phyloP scores from a whole-genome alignment of 2,888 invertebrate species.

The Elysia crispata region DNA sequence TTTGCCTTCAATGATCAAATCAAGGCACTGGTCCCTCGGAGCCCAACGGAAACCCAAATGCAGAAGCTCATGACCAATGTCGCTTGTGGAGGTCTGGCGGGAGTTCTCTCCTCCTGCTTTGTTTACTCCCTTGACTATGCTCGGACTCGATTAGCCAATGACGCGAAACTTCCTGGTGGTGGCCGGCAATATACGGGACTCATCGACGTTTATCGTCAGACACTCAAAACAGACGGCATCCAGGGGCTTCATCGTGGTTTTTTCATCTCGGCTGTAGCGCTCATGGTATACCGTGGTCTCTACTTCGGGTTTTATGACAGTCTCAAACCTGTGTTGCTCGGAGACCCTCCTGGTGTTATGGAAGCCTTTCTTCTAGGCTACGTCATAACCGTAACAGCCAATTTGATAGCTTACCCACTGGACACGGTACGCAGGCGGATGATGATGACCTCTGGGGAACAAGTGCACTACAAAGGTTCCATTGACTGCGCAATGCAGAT shows the following conservation, averaged over 20 bases:
- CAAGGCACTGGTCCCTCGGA: slow-evolving; percentile 85
- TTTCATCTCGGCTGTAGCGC: slow-evolving; percentile 75
- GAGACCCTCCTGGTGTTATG: slow-evolving; percentile 67
- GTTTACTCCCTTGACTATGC: slow-evolving; percentile 78
- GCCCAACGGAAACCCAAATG: slow-evolving; percentile 67
- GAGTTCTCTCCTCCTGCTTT: slow-evolving; percentile 75
- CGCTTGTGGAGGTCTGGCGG: slow-evolving; percentile 75
- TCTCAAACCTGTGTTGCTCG: slow-evolving; percentile 75
- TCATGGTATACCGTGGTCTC: slow-evolving; percentile 77
- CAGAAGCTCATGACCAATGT: slow-evolving; percentile 86
- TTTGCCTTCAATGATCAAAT: slow-evolving; percentile 86
- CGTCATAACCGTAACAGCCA: slow-evolving; percentile 89
- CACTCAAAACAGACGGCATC: slow-evolving; percentile 74
- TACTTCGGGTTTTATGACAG: slow-evolving; percentile 78
- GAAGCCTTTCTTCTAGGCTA: slow-evolving; percentile 73
- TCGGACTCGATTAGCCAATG: slow-evolving; percentile 76
- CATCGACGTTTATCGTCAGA: slow-evolving; percentile 79
- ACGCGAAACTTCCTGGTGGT: slow-evolving; percentile 69
- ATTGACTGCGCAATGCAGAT: slow-evolving; percentile 94
- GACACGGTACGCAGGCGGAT: slow-evolving; percentile 97
- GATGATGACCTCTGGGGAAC: slow-evolving; percentile 89
- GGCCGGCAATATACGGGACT: slow-evolving; percentile 93
- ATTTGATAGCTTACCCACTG: slow-evolving; percentile 96
- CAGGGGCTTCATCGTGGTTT: slow-evolving; percentile 78
- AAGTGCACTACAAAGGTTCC: slow-evolving; percentile 84